Conservation (phyloP, 1,140 invertebrate species). For the Teleogryllus occipitalis region DNA sequence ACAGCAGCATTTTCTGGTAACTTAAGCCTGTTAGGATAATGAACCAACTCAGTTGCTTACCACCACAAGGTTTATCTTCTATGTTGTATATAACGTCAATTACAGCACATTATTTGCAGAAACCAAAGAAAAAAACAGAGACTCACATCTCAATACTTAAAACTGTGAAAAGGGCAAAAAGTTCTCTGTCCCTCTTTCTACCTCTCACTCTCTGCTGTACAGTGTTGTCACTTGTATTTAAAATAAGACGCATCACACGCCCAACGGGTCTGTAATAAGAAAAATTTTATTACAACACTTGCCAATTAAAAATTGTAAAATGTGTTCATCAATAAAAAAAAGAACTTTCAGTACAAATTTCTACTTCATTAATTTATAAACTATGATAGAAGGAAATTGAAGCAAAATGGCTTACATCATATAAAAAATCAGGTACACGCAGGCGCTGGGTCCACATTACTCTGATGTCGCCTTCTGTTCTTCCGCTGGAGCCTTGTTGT, state of each 20-base stretch:
- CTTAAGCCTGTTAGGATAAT: background rate
- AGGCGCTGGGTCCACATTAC: background rate
- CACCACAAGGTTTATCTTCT: background rate
- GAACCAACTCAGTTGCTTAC: constrained; percentile 3
- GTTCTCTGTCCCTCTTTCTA: constrained; percentile 11
- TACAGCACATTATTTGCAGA: background rate
- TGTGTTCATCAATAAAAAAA: background rate
- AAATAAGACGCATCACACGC: constrained; percentile 13
- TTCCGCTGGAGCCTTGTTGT: constrained; percentile 15
- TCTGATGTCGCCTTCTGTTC: constrained; percentile 11
- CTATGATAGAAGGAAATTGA: too few relatives aligned
- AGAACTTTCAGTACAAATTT: background rate
- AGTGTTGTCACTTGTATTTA: constrained; percentile 16
- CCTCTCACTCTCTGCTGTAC: constrained; percentile 17
- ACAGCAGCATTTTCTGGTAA: background rate
- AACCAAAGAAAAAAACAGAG: background rate
- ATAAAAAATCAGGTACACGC: constrained; percentile 18
- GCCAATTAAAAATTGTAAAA: background rate
- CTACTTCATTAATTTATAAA: background rate
- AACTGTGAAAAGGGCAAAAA: constrained; percentile 11
- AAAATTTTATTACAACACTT: background rate
- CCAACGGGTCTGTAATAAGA: constrained; percentile 11
- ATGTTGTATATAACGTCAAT: background rate
- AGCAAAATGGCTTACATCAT: constrained; percentile 12
- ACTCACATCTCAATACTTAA: background rate